Conservation (phyloP, 2,113 vertebrate genomes). For the Dromaius novaehollandiae region DNA sequence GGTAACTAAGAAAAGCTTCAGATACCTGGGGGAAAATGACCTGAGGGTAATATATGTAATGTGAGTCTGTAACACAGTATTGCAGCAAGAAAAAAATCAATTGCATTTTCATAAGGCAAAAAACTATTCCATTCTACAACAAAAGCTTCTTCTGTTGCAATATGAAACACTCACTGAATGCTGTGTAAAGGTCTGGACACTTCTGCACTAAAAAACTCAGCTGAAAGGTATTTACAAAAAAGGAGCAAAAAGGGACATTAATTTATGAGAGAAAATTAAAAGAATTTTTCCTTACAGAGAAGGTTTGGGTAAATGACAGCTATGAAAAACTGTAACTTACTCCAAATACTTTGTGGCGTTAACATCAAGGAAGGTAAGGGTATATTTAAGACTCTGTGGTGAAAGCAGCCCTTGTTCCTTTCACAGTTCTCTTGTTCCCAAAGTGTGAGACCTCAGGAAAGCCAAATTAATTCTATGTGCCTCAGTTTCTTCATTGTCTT, state of each 20-base stretch:
- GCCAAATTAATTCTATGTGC: neutral
- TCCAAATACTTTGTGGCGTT: neutral
- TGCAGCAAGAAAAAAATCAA: neutral
- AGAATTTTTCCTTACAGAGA: neutral
- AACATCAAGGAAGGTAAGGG: neutral
- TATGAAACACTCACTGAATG: neutral
- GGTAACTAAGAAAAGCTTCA: neutral
- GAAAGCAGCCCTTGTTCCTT: neutral
- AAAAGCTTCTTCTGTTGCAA: neutral
- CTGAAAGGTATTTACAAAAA: neutral
- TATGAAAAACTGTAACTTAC: neutral
- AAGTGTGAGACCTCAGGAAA: neutral
- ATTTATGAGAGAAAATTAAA: neutral
- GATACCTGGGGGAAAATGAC: neutral
- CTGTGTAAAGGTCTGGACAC: neutral
- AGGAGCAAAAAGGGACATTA: neutral
- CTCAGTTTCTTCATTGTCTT: neutral
- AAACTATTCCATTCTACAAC: neutral
- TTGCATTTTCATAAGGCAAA: neutral
- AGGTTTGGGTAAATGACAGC: neutral
- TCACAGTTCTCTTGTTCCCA: neutral
- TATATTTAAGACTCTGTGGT: neutral
- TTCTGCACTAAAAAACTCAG: neutral
- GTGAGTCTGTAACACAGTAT: neutral
- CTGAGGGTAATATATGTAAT: neutral